Evolutionary conservation across 1,140 invertebrate genomes (phyloP).

Genomic region (Hyposmocoma kahamanoa): DNA sequence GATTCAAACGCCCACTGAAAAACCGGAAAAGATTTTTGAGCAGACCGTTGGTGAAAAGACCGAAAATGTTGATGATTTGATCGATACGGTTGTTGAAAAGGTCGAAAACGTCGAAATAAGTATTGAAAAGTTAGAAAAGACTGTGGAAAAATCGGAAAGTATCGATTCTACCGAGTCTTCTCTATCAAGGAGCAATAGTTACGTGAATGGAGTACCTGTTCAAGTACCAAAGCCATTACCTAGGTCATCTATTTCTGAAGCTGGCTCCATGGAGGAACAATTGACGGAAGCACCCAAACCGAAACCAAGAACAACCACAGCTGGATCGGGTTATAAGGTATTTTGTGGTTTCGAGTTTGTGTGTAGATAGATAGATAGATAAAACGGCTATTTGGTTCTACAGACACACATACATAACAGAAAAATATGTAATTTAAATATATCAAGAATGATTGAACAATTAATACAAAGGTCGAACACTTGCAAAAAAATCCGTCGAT

Average conservation of each 20-base stretch:
- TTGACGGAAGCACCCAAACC: slow-evolving; percentile 77
- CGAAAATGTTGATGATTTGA: too few species aligned
- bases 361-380: too few species aligned
- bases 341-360: slow-evolving; percentile 21
- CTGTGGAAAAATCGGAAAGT: slow-evolving; percentile 20
- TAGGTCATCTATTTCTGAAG: slow-evolving; percentile 68
- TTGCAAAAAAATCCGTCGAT: too few species aligned
- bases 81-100: too few species aligned
- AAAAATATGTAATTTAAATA: too few species aligned
- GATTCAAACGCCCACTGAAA: slow-evolving; percentile 21
- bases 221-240: slow-evolving; percentile 85
- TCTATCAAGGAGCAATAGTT: slow-evolving; percentile 53
- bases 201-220: slow-evolving; percentile 44
- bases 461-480: too few species aligned
- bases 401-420: too few species aligned
- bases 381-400: too few species aligned
- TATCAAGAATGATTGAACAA: too few species aligned
- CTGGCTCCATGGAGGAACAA: slow-evolving; percentile 59
- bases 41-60: slow-evolving; percentile 29
- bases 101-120: slow-evolving; percentile 1
- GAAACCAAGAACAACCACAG: slow-evolving; percentile 79
- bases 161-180: slow-evolving; percentile 42
- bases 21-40: slow-evolving; percentile 19
- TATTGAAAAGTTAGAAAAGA: slow-evolving; percentile 11
- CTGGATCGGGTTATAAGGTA: slow-evolving; percentile 82